phyloP scores from a whole-genome alignment of 2,113 vertebrate species.

The Acanthochromis polyacanthus region DNA sequence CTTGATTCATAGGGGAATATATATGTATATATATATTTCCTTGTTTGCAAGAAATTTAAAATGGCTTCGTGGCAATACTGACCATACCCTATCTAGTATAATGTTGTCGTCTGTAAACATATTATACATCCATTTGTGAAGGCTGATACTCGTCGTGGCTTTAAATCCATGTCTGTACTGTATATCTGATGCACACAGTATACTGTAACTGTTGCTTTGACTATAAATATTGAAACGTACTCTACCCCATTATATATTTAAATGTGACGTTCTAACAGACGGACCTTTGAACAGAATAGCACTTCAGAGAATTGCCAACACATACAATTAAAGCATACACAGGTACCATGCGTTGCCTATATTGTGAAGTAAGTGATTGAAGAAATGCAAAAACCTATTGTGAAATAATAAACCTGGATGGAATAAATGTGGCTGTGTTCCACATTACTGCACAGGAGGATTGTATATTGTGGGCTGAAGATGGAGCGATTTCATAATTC shows the following conservation, averaged over 20 bases:
- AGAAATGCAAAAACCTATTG: constrained; percentile 18
- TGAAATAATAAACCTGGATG: constrained; percentile 20
- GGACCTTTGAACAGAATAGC: too few relatives aligned
- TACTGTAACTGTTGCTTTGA: not conserved
- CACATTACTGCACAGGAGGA: constrained; percentile 1
- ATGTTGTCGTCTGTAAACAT: too few relatives aligned
- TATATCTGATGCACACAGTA: not conserved
- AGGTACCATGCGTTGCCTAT: too few relatives aligned
- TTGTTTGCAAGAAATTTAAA: too few relatives aligned
- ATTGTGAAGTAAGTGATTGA: not conserved
- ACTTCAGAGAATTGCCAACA: too few relatives aligned
- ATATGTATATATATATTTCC: not conserved
- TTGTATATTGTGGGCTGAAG: constrained; percentile 18
- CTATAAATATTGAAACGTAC: not conserved
- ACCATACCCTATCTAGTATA: too few relatives aligned
- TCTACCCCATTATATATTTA: not conserved
- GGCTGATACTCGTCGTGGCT: not conserved
- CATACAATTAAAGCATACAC: too few relatives aligned
- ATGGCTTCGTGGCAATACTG: too few relatives aligned
- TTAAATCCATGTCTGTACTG: not conserved
- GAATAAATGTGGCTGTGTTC: constrained; percentile 12
- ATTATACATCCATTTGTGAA: not conserved
- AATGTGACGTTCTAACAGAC: not conserved
- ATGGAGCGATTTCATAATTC: constrained; percentile 8
- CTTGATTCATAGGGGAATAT: not conserved